A percentile compares a stretch with the other conserved stretches of the same genome.
Conservation (phyloP, 2,797 vertebrate species). For the Anguilla megastoma region DNA sequence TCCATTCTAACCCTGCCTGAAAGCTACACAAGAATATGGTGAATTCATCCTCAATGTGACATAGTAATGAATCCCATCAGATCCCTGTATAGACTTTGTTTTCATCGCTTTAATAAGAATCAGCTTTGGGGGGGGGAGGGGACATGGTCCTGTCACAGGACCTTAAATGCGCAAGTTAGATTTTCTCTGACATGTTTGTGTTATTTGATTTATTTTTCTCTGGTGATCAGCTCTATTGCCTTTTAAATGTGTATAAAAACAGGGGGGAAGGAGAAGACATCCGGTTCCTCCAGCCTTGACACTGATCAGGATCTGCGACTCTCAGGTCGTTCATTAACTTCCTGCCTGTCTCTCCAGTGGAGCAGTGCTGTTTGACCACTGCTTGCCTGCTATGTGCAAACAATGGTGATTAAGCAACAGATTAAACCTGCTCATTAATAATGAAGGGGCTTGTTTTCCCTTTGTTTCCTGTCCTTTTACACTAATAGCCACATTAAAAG, state of each 20-base stretch:
- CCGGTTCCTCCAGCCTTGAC: not conserved
- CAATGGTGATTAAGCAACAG: conserved; percentile 96
- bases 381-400: conserved; percentile 72
- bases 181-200: not conserved
- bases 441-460: conserved; percentile 88
- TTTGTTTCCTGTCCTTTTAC: conserved; percentile 91
- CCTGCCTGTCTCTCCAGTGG: conserved; percentile 62
- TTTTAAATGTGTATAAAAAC: not conserved
- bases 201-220: not conserved
- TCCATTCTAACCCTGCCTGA: not conserved
- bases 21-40: not conserved
- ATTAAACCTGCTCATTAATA: conserved; percentile 99
- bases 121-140: no score
- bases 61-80: not conserved
- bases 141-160: no score
- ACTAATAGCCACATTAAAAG: conserved; percentile 81
- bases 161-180: no score
- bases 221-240: not conserved
- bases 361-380: conserved; percentile 59
- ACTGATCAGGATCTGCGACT: not conserved
- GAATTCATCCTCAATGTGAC: not conserved
- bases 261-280: not conserved
- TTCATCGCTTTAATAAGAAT: no score
- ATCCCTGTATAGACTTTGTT: not conserved
- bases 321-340: conserved; percentile 65